Conservation (phyloP, 2,113 vertebrate species). For the Tauraco erythrolophus region DNA sequence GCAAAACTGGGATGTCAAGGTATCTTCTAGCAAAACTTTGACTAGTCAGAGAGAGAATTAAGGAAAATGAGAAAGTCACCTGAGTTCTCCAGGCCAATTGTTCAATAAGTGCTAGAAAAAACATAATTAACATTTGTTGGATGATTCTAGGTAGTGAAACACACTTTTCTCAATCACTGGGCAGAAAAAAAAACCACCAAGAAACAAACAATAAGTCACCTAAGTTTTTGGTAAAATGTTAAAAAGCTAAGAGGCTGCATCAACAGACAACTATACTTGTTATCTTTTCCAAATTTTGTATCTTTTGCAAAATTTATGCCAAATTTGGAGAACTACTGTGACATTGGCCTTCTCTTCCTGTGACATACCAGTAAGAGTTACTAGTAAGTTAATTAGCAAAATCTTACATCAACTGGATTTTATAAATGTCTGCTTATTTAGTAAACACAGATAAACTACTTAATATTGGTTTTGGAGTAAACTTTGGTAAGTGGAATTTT, state of each 20-base stretch:
- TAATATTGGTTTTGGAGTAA: not conserved
- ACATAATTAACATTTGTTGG: not conserved
- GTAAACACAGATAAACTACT: not conserved
- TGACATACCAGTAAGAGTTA: not conserved
- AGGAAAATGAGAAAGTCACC: not conserved
- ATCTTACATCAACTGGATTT: not conserved
- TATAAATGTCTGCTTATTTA: not conserved
- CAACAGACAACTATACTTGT: not conserved
- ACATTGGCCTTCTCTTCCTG: not conserved
- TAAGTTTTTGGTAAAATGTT: not conserved
- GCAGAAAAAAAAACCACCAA: not conserved
- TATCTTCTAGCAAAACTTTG: not conserved
- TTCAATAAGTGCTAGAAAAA: not conserved
- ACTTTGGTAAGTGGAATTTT: not conserved
- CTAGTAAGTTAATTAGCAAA: not conserved
- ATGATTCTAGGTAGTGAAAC: not conserved
- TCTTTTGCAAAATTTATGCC: not conserved
- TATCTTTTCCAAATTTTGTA: not conserved
- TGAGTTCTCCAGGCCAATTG: not conserved
- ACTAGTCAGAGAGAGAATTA: not conserved
- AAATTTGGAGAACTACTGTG: not conserved
- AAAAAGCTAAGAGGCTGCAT: not conserved
- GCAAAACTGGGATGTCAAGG: not conserved
- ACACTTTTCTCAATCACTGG: not conserved
- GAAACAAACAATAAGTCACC: not conserved